Base-by-base conservation (phyloP, 2,797 vertebrate genomes). In the Pseudotriccus pelzelni region DNA sequence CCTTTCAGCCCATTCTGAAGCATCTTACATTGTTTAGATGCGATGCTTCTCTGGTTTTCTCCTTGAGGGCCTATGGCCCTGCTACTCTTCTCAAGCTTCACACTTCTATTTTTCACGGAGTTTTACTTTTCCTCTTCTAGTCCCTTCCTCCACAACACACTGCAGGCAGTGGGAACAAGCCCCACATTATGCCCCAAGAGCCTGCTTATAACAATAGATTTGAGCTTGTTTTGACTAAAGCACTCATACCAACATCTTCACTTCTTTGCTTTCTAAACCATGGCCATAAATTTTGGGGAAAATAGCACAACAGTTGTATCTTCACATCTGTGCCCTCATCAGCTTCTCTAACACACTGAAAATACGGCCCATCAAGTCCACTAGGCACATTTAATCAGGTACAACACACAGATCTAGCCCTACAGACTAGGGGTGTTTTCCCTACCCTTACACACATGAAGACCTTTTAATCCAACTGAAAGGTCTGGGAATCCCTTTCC, bases 61-160 rank as follows among this genome's bases (percentile, higher is more conserved):
- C 79, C 52, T 27, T 17, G 24, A 69, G 44, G 39, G 36, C 67
- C 47, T 46, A 34, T 20, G 78, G 30, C 23, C 36, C 53, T 59
- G 8, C 18, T 73, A 32, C 62, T 62, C 52, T 86, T 81, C 68
- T 74, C 76, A 77, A 73, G 10, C 47, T 46, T 34, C 79, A 89
- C 56, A 47, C 18, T 39, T 47, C 21, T 11, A 8, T 73, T 74
- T 87, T 83, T 60, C 72, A 32, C 67, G 22, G 46, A n/a, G 46
- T 84, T 94, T 90, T 91, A 64, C 46, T 90, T 90, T 82, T 94
- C 36, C 19, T 81, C 44, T 63, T 76, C 47, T 47, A 75, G 63
- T 60, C 39, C 36, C 30, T 43, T 91, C 25, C 36, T 75, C 50
- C 46, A 30, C 7, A 55, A 22, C 44, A 67, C 44, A 12, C 21